Percentiles rank a stretch among this genome's conserved stretches.
These are phyloP conservation scores for Aphis gossypii DNA, from an alignment of 1,140 invertebrate species.

Conservation along the genomic window DNA sequence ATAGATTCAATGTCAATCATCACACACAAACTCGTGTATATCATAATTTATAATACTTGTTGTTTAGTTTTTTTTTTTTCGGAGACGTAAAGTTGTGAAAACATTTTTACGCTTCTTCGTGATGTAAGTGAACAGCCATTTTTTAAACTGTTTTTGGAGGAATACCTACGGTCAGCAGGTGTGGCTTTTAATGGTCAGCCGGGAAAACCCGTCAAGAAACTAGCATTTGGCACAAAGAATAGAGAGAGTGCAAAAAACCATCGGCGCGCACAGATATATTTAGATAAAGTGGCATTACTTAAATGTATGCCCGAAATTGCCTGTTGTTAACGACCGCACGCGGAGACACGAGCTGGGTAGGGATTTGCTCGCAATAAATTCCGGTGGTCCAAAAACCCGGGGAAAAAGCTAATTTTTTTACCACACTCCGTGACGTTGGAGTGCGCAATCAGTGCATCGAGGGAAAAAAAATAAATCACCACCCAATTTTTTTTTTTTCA, in stretches of 20 bases:
- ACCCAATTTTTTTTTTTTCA: conserved; percentile 11
- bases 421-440: conserved; percentile 34
- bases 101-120: not conserved
- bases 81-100: not conserved
- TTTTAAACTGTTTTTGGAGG: not conserved
- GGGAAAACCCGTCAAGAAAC: conserved; percentile 12
- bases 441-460: conserved; percentile 31
- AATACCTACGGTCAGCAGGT: conserved; percentile 14
- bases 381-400: conserved; percentile 28
- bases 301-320: conserved; percentile 47
- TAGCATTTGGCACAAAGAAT: too few relatives aligned
- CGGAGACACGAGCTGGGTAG: not conserved
- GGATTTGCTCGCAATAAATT: conserved; percentile 54
- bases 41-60: not conserved
- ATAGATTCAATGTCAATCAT: not conserved
- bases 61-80: not conserved
- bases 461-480: conserved; percentile 49
- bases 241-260: conserved; percentile 11
- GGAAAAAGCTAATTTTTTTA: conserved; percentile 57
- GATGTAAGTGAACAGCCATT: not conserved
- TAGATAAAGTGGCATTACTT: conserved; percentile 54
- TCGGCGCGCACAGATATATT: conserved; percentile 11
- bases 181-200: not conserved
- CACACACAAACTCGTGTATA: not conserved
- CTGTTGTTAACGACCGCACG: conserved; percentile 53